Evolutionary conservation across 2,797 vertebrate genomes (phyloP).

Genomic region (Hypotaenidia philippensis): DNA sequence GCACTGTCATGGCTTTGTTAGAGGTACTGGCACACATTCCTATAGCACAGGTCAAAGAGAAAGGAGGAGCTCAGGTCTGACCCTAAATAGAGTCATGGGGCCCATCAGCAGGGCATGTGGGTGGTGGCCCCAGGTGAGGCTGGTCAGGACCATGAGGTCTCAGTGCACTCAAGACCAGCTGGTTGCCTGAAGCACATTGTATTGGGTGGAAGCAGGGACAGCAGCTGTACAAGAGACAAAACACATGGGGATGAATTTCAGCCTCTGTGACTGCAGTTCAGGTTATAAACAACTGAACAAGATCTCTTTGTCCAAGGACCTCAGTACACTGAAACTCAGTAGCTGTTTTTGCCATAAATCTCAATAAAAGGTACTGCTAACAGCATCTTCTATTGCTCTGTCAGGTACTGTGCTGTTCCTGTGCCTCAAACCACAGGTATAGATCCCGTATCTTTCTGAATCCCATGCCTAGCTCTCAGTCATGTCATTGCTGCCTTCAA

Average conservation of each 20-base stretch:
- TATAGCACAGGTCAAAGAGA: accelerated
- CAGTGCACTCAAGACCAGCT: background rate
- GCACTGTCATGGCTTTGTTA: accelerated
- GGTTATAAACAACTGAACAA: background rate
- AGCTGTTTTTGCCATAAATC: background rate
- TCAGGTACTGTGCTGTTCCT: background rate
- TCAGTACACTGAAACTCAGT: background rate
- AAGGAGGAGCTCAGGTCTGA: accelerated
- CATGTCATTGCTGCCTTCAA: background rate
- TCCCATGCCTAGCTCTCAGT: background rate
- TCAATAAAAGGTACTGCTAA: background rate
- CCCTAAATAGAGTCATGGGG: background rate
- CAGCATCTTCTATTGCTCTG: background rate
- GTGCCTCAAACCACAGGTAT: background rate
- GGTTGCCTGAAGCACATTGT: background rate
- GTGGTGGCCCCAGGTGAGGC: background rate
- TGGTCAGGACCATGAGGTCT: background rate
- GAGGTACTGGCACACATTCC: accelerated
- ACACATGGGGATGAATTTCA: background rate
- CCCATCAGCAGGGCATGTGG: accelerated
- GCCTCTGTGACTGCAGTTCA: background rate
- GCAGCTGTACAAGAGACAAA: background rate
- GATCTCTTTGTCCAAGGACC: background rate
- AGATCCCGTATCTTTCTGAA: background rate
- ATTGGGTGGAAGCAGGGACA: background rate